Conservation (phyloP, 2,797 vertebrate genomes). For the Synaphobranchus kaupii region DNA sequence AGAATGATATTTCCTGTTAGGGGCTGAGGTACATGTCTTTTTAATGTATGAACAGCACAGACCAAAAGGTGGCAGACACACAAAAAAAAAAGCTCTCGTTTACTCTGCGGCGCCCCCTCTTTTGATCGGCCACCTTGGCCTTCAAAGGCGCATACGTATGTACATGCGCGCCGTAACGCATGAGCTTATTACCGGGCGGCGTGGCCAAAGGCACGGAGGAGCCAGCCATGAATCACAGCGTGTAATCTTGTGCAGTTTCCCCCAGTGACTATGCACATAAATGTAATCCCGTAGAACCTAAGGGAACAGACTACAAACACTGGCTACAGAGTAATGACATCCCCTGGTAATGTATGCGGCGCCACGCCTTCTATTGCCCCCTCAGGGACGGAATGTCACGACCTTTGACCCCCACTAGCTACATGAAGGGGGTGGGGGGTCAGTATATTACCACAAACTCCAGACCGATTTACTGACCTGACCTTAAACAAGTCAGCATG, state of each 20-base stretch:
- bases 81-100: background rate
- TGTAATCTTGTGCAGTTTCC: background rate
- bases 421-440: background rate
- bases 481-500: background rate
- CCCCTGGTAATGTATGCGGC: background rate
- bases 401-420: background rate
- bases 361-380: conserved; percentile 4
- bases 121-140: background rate
- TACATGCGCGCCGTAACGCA: background rate
- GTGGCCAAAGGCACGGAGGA: too few species aligned
- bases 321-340: conserved; percentile 8
- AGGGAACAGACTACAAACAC: background rate
- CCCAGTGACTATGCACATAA: background rate
- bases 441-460: background rate
- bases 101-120: background rate
- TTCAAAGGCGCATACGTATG: background rate
- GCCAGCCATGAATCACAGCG: background rate
- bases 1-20: background rate
- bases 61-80: background rate
- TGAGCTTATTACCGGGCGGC: background rate
- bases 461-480: background rate
- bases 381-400: conserved; percentile 21
- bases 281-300: background rate
- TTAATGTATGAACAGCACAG: background rate
- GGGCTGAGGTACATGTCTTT: background rate